Percentiles rank a stretch among this genome's conserved stretches.
Conservation (phyloP, 1,140 invertebrate genomes). For the Neotoxoptera formosana region DNA sequence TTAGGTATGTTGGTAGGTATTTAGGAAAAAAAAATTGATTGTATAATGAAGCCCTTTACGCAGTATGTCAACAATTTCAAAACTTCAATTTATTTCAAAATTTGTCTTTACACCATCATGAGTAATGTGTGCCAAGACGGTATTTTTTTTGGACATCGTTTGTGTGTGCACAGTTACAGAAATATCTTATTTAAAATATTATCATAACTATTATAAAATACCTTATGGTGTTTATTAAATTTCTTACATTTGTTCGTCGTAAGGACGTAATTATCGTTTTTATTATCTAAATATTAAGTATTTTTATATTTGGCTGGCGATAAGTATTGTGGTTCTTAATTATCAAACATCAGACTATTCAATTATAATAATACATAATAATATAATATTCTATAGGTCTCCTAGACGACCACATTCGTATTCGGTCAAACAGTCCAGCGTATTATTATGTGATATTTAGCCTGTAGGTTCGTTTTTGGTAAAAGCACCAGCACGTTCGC, state of each 20-base stretch:
- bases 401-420: background rate
- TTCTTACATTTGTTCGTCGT: background rate
- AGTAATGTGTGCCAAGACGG: background rate
- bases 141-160: background rate
- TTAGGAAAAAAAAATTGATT: background rate
- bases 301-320: background rate
- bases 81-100: background rate
- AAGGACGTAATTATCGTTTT: background rate
- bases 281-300: background rate
- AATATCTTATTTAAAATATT: conserved; percentile 20
- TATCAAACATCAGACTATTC: background rate
- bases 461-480: background rate
- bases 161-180: background rate
- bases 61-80: background rate
- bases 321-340: background rate
- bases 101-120: background rate
- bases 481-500: background rate
- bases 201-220: conserved; percentile 3
- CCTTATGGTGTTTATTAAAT: background rate
- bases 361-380: background rate
- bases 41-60: background rate
- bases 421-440: background rate
- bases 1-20: background rate
- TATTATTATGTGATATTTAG: background rate
- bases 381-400: background rate